Conservation (phyloP, 30 jellyfish, hydroid and myxozoan genomes). For the Turritopsis rubra region DNA sequence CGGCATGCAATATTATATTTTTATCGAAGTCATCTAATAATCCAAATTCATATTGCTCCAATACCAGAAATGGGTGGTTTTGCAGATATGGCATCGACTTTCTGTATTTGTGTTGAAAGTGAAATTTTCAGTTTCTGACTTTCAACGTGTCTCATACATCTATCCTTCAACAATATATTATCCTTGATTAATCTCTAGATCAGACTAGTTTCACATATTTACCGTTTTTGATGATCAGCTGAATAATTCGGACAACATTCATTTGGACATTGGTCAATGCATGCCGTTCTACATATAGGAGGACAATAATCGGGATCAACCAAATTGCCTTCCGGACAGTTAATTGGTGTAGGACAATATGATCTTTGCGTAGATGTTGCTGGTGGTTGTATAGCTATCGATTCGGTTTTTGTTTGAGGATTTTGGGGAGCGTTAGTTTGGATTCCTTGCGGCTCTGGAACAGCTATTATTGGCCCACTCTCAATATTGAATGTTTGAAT, state of each 20-base stretch:
- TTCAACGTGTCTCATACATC: neutral
- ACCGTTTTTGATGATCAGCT: constrained; percentile 20
- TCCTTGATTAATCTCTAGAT: neutral
- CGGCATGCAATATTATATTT: too few relatives aligned
- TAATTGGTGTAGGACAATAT: constrained; percentile 37
- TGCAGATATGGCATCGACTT: too few relatives aligned
- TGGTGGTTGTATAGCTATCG: neutral
- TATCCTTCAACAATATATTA: neutral
- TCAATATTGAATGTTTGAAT: neutral
- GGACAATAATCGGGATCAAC: constrained; percentile 56
- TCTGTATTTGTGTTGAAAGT: too few relatives aligned
- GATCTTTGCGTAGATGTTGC: constrained; percentile 11
- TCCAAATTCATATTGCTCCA: too few relatives aligned
- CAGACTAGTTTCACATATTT: neutral
- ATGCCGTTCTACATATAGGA: constrained; percentile 45
- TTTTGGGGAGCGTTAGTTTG: neutral
- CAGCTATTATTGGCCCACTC: neutral
- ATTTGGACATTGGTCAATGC: constrained; percentile 64
- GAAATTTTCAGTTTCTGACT: too few relatives aligned
- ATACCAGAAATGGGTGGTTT: too few relatives aligned
- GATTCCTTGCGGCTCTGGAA: neutral
- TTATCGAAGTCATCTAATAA: too few relatives aligned
- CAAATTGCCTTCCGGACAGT: constrained; percentile 30
- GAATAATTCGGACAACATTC: constrained; percentile 48
- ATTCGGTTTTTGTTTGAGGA: neutral